Evolutionary conservation across 53 echinoderm and acorn worm species (phyloP).

Genomic region (Astropecten irregularis): DNA sequence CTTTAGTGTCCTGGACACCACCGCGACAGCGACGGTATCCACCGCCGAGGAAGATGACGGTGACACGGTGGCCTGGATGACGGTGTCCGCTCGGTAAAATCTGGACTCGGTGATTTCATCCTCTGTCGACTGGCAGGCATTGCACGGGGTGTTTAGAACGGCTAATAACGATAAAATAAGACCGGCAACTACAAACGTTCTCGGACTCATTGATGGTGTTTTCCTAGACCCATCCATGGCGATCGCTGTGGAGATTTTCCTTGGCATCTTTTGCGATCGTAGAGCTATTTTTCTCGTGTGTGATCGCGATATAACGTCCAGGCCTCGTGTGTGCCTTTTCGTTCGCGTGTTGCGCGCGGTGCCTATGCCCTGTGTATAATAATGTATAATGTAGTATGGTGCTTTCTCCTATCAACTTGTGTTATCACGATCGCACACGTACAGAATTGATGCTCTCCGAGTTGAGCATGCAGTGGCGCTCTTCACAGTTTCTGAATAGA

Average conservation of each 20-base stretch:
- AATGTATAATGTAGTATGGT: too few relatives aligned
- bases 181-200: conserved; percentile 1
- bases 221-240: conserved; percentile 38
- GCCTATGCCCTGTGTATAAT: too few relatives aligned
- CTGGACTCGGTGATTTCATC: conserved; percentile 9
- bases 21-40: neutral
- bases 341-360: neutral
- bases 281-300: too few relatives aligned
- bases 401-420: too few relatives aligned
- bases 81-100: conserved; percentile 20
- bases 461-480: conserved; percentile 28
- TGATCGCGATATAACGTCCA: too few relatives aligned
- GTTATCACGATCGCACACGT: too few relatives aligned
- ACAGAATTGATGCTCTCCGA: neutral
- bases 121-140: conserved; percentile 31
- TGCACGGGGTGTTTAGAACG: conserved; percentile 17
- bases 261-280: neutral
- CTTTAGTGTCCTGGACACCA: conserved; percentile 44
- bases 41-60: neutral
- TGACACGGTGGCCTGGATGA: conserved; percentile 16
- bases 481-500: neutral
- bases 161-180: conserved; percentile 4
- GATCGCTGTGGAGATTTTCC: conserved; percentile 3
- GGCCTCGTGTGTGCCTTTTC: neutral
- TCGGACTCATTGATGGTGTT: neutral